Conservation (phyloP, 2,888 invertebrate species). For the Hirtodrosophila cameraria region DNA sequence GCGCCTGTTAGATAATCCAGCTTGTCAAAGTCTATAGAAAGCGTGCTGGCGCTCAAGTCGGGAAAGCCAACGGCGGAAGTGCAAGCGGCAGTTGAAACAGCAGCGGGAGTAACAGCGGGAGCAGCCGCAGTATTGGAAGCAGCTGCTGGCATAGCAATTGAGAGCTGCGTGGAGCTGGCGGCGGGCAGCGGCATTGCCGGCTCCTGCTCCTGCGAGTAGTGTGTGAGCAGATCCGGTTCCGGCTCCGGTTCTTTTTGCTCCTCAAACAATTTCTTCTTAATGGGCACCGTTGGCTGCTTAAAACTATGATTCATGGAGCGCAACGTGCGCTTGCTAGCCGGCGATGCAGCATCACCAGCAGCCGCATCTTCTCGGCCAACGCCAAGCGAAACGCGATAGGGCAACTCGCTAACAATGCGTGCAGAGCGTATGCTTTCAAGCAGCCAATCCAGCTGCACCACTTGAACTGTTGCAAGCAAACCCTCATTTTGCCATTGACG, state of each 20-base stretch:
- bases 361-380: too few species aligned
- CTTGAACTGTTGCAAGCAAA: constrained; percentile 69
- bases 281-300: constrained; percentile 80
- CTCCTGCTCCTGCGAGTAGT: constrained; percentile 80
- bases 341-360: constrained; percentile 85
- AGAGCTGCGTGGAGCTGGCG: constrained; percentile 70
- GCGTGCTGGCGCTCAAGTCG: constrained; percentile 71
- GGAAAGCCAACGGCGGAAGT: constrained; percentile 21
- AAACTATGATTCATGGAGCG: constrained; percentile 83
- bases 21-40: constrained; percentile 81
- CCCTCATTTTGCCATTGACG: constrained; percentile 80
- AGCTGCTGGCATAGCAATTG: background rate
- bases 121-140: background rate
- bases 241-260: constrained; percentile 6
- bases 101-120: background rate
- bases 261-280: constrained; percentile 77
- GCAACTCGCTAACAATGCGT: constrained; percentile 85
- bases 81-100: background rate
- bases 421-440: constrained; percentile 88
- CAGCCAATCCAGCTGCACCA: constrained; percentile 91
- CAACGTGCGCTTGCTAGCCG: constrained; percentile 86
- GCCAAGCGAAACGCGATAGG: constrained; percentile 80
- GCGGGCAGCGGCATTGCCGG: constrained; percentile 69
- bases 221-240: constrained; percentile 69
- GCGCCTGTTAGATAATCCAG: constrained; percentile 79